Evolutionary conservation across 2,888 invertebrate genomes (phyloP), one percentile per base, ranked within the genome.

Genomic region (Calameuta filiformis): DNA sequence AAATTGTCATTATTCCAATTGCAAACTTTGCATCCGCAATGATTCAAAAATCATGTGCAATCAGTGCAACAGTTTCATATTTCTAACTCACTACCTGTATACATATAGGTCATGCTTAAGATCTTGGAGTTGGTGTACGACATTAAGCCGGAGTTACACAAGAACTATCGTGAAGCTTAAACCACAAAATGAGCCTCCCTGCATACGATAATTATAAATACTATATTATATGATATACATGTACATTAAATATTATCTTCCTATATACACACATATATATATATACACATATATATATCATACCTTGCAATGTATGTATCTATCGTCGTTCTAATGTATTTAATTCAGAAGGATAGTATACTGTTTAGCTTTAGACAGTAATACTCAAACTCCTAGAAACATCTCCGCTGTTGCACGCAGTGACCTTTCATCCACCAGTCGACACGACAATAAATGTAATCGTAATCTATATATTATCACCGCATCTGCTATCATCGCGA

Each of bases 121-220:
- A 94, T 98, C 87, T 93, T 98, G 90, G 94, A 94, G 84, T 93
- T 96, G 92, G 98, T 98, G 73, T 97, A 97, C 91, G 96, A 97
- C 91, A 98, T 99, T 92, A 96, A 97, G 92, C 98, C 98, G 4
- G 97, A 98, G 92, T 94, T 98, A 86, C 99, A 99, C 93, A 94
- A 95, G 92, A 99, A 99, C 93, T 97, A 95, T 92, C 95, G 95
- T 90, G 92, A 92, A 84, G 85, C 85, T 83, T 89, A 88, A 90
- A 76, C 73, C 34, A 69, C 78, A 68, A 73, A 78, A 79, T 82
- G 76, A 79, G 79, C 76, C 81, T 80, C 82, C 80, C 74, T 71
- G 34, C 31, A 83, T 76, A 80, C 76, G 81, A 79, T 80, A 82
- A 76, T 79, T 85, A 88, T 85, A 89, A 84, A 87, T 84, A 87